phyloP scores from a whole-genome alignment of 2,888 invertebrate genomes.

The Ochropleura leucogaster region DNA sequence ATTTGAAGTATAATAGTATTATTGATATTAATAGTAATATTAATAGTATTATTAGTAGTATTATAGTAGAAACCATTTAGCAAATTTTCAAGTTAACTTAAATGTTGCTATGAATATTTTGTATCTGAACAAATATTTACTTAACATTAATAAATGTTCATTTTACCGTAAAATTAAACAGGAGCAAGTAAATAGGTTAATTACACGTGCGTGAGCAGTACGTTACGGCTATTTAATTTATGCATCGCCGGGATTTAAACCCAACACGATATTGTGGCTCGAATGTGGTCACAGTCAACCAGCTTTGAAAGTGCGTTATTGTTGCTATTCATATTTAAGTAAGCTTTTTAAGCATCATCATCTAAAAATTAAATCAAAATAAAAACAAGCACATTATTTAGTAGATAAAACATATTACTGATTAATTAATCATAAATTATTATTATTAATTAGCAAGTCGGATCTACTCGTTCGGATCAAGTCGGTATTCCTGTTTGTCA shows the following conservation, averaged over 20 bases:
- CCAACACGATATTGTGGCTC: conserved; percentile 15
- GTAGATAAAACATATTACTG: too few species aligned
- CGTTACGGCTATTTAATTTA: conserved; percentile 26
- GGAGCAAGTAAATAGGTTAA: conserved; percentile 30
- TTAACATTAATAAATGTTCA: neutral
- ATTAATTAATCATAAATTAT: too few species aligned
- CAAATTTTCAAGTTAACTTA: neutral
- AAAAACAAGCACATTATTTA: too few species aligned
- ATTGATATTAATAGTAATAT: too few species aligned
- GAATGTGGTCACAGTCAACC: conserved; percentile 6
- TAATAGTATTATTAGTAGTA: too few species aligned
- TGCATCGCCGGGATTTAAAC: conserved; percentile 29
- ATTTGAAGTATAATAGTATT: too few species aligned
- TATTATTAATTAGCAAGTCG: too few species aligned
- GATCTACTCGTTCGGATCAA: too few species aligned
- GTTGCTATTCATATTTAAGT: conserved; percentile 6
- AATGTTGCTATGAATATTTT: neutral
- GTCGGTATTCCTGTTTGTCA: too few species aligned
- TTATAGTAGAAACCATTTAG: too few species aligned
- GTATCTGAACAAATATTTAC: conserved; percentile 4
- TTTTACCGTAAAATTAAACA: conserved; percentile 24
- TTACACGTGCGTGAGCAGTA: conserved; percentile 33
- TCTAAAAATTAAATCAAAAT: too few species aligned
- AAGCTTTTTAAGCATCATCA: neutral
- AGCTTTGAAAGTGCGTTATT: neutral